A percentile compares a stretch with the other conserved stretches of the same genome.
Evolutionary conservation across 2,797 vertebrate genomes (phyloP).

Genomic region (Aotus griseimembra): DNA sequence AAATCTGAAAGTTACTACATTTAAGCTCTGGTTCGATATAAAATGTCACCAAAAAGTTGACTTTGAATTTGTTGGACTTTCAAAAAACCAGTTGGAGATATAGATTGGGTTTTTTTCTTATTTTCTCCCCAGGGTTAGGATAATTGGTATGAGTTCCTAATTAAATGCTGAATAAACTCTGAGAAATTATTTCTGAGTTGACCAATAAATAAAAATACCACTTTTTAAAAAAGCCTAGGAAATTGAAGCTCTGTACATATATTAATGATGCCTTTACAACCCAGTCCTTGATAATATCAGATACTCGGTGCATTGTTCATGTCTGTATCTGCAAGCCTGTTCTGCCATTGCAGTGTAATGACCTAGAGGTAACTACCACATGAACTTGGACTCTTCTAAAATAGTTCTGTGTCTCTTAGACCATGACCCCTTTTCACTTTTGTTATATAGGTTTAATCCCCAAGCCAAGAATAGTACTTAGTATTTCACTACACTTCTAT

Average conservation of each 20-base stretch:
- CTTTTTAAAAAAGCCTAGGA: constrained; percentile 3
- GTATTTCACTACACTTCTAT: constrained; percentile 49
- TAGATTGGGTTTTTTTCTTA: constrained; percentile 54
- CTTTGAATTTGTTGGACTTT: constrained; percentile 83
- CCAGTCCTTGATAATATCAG: background rate
- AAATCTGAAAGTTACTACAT: constrained; percentile 79
- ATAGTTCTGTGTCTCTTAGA: constrained; percentile 75
- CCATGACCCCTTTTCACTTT: constrained; percentile 39
- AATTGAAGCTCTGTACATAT: constrained; percentile 43
- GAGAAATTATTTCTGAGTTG: constrained; percentile 72
- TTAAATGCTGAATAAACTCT: constrained; percentile 81
- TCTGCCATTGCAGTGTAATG: constrained; percentile 37
- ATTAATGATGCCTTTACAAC: constrained; percentile 25
- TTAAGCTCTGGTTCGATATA: constrained; percentile 76
- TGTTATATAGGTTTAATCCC: constrained; percentile 68
- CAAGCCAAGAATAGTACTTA: constrained; percentile 44
- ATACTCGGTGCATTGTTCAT: background rate
- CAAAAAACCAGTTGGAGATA: constrained; percentile 64
- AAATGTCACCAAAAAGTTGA: constrained; percentile 84
- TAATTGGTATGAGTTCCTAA: constrained; percentile 78
- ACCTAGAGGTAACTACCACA: constrained; percentile 65
- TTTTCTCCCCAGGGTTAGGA: constrained; percentile 82
- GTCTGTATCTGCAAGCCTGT: constrained; percentile 62
- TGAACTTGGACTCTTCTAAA: constrained; percentile 75
- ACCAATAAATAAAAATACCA: constrained; percentile 51